A percentile compares a stretch with the other conserved stretches of the same genome.
phyloP scores from a whole-genome alignment of 2,888 invertebrate genomes.

The Spisula solida region DNA sequence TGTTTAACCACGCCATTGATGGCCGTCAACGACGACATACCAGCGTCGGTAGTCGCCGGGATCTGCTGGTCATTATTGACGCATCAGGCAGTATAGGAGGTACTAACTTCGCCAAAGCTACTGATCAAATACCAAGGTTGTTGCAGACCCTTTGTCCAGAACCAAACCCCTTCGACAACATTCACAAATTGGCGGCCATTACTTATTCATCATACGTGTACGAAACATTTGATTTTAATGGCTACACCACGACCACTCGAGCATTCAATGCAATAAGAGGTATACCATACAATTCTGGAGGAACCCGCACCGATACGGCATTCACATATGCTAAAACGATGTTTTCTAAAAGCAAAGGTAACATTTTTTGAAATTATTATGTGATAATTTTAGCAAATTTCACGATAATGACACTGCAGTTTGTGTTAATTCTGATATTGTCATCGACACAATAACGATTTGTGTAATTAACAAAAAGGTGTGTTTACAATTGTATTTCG shows the following conservation, averaged over 20 bases:
- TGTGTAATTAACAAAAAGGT: no score
- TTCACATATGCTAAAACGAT: background rate
- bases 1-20: background rate
- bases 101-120: background rate
- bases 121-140: background rate
- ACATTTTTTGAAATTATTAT: no score
- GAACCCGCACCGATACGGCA: background rate
- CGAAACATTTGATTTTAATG: conserved; percentile 3
- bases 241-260: background rate
- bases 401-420: no score
- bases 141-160: background rate
- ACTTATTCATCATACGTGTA: background rate
- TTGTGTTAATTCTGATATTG: no score
- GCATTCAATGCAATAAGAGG: background rate
- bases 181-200: background rate
- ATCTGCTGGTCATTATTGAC: background rate
- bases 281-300: background rate
- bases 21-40: background rate
- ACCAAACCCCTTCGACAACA: background rate
- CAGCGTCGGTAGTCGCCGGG: background rate
- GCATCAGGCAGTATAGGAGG: background rate
- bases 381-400: no score
- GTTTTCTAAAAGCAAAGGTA: background rate
- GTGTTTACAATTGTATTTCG: no score
- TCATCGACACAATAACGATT: no score